Evolutionary conservation across 2,888 invertebrate species (phyloP).

Genomic region (Andrena trimmerana): DNA sequence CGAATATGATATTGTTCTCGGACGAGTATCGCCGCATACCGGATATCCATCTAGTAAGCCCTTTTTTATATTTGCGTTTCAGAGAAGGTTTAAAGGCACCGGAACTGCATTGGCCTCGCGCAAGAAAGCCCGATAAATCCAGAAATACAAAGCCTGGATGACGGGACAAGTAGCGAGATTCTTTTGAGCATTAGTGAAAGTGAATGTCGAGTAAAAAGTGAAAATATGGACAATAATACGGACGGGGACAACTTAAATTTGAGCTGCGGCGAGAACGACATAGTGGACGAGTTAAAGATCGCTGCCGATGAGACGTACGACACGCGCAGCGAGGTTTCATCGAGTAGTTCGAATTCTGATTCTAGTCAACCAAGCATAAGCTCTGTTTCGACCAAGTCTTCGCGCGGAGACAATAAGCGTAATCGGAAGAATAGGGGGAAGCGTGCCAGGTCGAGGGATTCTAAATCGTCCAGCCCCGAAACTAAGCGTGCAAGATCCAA

Average conservation of each 20-base stretch:
- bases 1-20: conserved; percentile 64
- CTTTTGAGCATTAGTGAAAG: conserved; percentile 56
- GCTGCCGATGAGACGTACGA: conserved; percentile 92
- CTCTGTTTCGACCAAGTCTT: conserved; percentile 91
- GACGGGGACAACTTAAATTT: conserved; percentile 82
- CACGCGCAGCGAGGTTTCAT: conserved; percentile 95
- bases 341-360: conserved; percentile 88
- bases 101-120: conserved; percentile 53
- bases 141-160: conserved; percentile 62
- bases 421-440: conserved; percentile 81
- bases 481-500: conserved; percentile 83
- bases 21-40: conserved; percentile 51
- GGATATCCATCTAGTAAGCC: conserved; percentile 67
- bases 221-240: conserved; percentile 74
- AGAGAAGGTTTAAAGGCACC: conserved; percentile 72
- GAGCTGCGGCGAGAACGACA: conserved; percentile 86
- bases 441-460: conserved; percentile 80
- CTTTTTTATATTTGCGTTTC: conserved; percentile 76
- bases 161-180: conserved; percentile 53
- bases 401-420: conserved; percentile 82
- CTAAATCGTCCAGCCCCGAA: conserved; percentile 83
- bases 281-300: conserved; percentile 92
- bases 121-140: conserved; percentile 57
- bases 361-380: conserved; percentile 92
- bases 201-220: conserved; percentile 49